phyloP scores from a whole-genome alignment of 2,113 vertebrate species.

The Urocolius indicus region DNA sequence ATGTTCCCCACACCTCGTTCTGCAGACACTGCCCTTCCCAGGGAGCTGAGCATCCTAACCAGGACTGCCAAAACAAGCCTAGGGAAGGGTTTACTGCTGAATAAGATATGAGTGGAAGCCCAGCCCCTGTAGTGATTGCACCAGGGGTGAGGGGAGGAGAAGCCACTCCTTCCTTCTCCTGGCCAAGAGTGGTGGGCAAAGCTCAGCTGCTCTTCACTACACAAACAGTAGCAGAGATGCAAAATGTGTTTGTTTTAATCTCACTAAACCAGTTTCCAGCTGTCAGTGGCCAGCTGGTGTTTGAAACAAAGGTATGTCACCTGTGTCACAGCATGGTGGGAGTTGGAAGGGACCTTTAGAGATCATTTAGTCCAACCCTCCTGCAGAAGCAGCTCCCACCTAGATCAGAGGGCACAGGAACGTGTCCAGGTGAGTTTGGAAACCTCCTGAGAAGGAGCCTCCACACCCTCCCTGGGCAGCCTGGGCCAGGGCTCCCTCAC shows the following conservation, averaged over 20 bases:
- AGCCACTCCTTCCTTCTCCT: not conserved
- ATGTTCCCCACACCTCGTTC: rapidly evolving
- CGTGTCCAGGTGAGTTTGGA: too few species aligned
- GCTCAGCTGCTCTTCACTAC: not conserved
- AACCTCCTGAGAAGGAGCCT: too few species aligned
- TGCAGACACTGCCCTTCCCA: not conserved
- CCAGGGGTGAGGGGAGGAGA: not conserved
- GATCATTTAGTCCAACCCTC: too few species aligned
- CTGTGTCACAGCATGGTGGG: too few species aligned
- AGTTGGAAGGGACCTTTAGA: too few species aligned
- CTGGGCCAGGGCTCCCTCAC: too few species aligned
- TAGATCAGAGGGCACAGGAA: too few species aligned
- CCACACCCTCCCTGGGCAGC: too few species aligned
- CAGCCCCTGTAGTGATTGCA: not conserved
- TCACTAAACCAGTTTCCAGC: not conserved
- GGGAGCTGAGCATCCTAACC: not conserved
- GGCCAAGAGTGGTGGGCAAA: not conserved
- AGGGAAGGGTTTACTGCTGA: not conserved
- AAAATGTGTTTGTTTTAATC: not conserved
- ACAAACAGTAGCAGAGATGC: not conserved
- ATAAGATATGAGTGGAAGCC: not conserved
- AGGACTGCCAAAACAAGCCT: not conserved
- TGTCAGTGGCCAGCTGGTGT: not conserved
- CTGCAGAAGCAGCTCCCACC: too few species aligned
- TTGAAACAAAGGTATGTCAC: not conserved